Conservation (phyloP, 2,888 invertebrate genomes). For the Dendrolimus houi region DNA sequence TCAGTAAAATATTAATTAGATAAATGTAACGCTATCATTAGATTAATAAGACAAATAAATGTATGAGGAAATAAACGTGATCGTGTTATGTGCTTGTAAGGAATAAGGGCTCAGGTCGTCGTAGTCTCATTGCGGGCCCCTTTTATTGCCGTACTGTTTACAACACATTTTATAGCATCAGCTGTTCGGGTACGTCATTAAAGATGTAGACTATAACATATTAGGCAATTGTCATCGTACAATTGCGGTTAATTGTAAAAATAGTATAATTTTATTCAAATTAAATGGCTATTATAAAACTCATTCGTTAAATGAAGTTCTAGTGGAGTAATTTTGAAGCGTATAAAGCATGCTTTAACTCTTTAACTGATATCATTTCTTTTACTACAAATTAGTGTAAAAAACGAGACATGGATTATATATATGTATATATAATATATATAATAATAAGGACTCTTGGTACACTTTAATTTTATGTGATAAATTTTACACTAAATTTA, state of each 20-base stretch:
- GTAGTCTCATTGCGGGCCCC: conserved; percentile 27
- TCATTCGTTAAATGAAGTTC: neutral
- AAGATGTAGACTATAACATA: conserved; percentile 19
- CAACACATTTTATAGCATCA: conserved; percentile 58
- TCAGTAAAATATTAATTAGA: too few relatives aligned
- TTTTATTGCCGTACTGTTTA: conserved; percentile 53
- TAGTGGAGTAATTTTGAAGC: neutral
- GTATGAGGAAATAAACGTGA: too few relatives aligned
- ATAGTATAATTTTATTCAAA: neutral
- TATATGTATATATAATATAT: too few relatives aligned
- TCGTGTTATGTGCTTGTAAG: neutral
- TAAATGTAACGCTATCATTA: too few relatives aligned
- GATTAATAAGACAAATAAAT: too few relatives aligned
- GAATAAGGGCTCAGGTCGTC: conserved; percentile 5
- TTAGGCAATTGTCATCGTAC: neutral
- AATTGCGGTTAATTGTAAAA: neutral
- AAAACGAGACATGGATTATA: too few relatives aligned
- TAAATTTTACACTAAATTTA: too few relatives aligned
- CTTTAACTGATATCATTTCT: too few relatives aligned
- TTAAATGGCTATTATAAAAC: neutral
- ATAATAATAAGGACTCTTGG: too few relatives aligned
- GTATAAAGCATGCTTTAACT: too few relatives aligned
- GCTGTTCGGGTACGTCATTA: conserved; percentile 58
- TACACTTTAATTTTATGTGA: too few relatives aligned
- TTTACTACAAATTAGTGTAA: too few relatives aligned